Evolutionary conservation across 2,113 vertebrate species (phyloP).

Genomic region (Phasianus colchicus): DNA sequence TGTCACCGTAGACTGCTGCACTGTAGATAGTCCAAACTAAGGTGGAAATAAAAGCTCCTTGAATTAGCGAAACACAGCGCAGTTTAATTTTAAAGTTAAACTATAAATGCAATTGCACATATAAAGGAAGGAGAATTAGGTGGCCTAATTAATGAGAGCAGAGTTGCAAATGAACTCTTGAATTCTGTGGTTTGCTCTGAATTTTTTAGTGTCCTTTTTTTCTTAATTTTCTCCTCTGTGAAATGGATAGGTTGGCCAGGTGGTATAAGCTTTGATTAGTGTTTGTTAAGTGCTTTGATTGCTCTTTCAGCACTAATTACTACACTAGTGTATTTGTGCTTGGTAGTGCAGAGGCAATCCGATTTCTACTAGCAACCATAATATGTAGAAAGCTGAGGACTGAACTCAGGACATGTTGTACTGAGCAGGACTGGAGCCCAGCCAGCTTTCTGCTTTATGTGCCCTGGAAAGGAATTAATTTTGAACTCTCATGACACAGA

Average conservation of each 20-base stretch:
- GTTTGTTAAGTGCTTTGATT: constrained; percentile 6
- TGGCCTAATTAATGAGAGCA: not conserved
- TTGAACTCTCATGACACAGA: not conserved
- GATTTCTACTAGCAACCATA: not conserved
- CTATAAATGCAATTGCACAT: not conserved
- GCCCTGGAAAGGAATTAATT: not conserved
- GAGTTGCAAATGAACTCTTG: not conserved
- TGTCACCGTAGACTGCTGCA: not conserved
- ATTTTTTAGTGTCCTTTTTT: not conserved
- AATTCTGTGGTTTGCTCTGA: not conserved
- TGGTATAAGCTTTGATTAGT: not conserved
- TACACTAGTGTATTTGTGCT: not conserved
- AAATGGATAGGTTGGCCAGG: not conserved
- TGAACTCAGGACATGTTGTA: not conserved
- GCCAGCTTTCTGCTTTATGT: fast-evolving
- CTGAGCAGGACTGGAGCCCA: not conserved
- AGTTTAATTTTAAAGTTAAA: not conserved
- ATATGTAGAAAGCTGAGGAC: not conserved
- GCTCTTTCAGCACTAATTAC: not conserved
- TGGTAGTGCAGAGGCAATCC: not conserved
- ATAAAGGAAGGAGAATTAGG: not conserved
- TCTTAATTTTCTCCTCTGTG: not conserved
- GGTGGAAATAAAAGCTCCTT: not conserved
- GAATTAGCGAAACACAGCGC: not conserved
- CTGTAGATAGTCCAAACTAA: not conserved